phyloP scores from a whole-genome alignment of 2,797 vertebrate genomes.

The Sarcophilus harrisii region DNA sequence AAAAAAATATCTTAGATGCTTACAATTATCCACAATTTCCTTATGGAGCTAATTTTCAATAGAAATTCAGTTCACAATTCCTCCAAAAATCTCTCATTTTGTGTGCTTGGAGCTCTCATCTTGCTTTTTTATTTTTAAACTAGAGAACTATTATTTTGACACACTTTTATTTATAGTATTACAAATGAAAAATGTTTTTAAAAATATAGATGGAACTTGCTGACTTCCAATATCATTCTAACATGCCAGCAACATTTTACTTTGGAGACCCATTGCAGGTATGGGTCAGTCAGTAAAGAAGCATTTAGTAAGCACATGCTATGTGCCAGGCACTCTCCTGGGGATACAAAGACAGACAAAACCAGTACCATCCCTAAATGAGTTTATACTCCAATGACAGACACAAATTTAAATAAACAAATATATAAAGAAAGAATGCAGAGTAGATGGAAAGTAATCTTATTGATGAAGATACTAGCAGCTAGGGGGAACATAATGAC shows the following conservation, averaged over 20 bases:
- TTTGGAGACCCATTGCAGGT: neutral
- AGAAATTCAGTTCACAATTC: neutral
- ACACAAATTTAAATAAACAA: neutral
- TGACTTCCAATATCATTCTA: neutral
- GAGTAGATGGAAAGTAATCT: neutral
- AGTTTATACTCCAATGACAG: neutral
- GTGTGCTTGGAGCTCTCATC: neutral
- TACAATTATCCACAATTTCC: neutral
- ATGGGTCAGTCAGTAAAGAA: neutral
- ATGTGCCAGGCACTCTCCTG: neutral
- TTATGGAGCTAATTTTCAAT: neutral
- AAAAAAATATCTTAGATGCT: neutral
- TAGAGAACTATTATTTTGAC: neutral
- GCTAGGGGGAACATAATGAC: neutral
- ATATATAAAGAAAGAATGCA: neutral
- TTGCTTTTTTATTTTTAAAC: neutral
- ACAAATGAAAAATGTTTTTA: neutral
- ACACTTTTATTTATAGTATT: neutral
- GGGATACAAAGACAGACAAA: neutral
- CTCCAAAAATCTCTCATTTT: neutral
- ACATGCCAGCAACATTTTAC: neutral
- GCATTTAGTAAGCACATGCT: neutral
- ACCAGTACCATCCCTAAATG: neutral
- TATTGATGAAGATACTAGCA: neutral
- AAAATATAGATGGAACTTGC: neutral